These are phyloP conservation scores for Hipposideros armiger DNA, from an alignment of 2,113 vertebrate species.

Conservation along the genomic window DNA sequence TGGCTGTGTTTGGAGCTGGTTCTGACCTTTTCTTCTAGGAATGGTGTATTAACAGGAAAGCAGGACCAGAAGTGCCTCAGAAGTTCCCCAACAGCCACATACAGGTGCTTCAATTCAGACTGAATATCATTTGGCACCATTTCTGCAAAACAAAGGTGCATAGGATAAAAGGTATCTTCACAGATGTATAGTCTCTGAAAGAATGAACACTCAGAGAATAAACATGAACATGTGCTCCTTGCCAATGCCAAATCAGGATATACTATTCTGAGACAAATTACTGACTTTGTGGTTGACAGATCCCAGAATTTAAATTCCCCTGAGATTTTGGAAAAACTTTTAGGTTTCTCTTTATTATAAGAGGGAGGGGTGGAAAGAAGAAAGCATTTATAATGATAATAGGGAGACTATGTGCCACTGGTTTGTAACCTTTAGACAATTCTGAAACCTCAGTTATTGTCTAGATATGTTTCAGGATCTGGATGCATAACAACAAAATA, in stretches of 20 bases:
- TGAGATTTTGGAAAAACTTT: not conserved
- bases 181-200: not conserved
- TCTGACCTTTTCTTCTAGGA: slow-evolving; percentile 98
- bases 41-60: slow-evolving; percentile 97
- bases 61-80: slow-evolving; percentile 99
- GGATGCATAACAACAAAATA: not conserved
- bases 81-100: slow-evolving; percentile 95
- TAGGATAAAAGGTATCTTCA: slow-evolving; percentile 11
- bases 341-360: slow-evolving; percentile 17
- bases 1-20: not conserved
- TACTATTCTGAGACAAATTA: not conserved
- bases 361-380: not conserved
- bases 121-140: slow-evolving; percentile 97
- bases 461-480: slow-evolving; percentile 2
- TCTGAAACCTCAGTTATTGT: not conserved
- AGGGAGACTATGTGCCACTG: not conserved
- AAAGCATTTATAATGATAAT: not conserved
- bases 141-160: slow-evolving; percentile 88
- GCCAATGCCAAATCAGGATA: not conserved
- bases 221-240: not conserved
- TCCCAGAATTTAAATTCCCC: not conserved
- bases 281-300: not conserved
- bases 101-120: slow-evolving; percentile 96
- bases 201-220: not conserved
- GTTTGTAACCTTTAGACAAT: not conserved